These are phyloP conservation scores for Araneus ventricosus DNA, from an alignment of 1,140 invertebrate species.

Conservation along the genomic window DNA sequence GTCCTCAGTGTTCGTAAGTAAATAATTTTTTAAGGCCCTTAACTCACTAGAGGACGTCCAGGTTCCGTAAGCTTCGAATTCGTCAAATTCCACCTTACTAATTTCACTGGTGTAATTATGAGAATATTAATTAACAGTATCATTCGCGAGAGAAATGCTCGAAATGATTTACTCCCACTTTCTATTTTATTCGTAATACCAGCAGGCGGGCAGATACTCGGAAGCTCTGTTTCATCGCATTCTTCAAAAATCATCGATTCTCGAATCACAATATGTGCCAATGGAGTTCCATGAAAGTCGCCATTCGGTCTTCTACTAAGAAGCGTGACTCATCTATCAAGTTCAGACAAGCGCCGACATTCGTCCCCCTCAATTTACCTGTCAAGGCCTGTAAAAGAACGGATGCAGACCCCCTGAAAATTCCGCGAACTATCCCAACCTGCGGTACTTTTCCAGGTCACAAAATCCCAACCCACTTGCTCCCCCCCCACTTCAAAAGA, in stretches of 20 bases:
- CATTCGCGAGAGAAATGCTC: too few relatives aligned
- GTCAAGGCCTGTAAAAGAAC: neutral
- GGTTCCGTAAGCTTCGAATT: too few relatives aligned
- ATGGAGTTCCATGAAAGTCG: neutral
- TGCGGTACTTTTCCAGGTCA: neutral
- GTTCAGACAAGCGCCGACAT: neutral
- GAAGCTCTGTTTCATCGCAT: neutral
- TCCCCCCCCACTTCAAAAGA: neutral
- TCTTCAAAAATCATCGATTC: neutral
- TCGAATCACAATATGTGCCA: neutral
- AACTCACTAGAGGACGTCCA: too few relatives aligned
- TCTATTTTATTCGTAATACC: too few relatives aligned
- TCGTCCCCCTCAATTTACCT: conserved; percentile 2
- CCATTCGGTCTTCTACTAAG: neutral
- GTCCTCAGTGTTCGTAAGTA: too few relatives aligned
- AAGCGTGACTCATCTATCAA: neutral
- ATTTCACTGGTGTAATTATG: too few relatives aligned
- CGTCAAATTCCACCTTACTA: too few relatives aligned
- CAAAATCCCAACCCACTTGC: neutral
- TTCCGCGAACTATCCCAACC: neutral
- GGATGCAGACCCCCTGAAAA: neutral
- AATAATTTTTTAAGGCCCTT: too few relatives aligned
- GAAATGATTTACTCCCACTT: too few relatives aligned
- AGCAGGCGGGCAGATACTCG: too few relatives aligned
- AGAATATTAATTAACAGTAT: too few relatives aligned